Conservation (phyloP, 2,888 invertebrate species). For the Hyposoter dolosus region DNA sequence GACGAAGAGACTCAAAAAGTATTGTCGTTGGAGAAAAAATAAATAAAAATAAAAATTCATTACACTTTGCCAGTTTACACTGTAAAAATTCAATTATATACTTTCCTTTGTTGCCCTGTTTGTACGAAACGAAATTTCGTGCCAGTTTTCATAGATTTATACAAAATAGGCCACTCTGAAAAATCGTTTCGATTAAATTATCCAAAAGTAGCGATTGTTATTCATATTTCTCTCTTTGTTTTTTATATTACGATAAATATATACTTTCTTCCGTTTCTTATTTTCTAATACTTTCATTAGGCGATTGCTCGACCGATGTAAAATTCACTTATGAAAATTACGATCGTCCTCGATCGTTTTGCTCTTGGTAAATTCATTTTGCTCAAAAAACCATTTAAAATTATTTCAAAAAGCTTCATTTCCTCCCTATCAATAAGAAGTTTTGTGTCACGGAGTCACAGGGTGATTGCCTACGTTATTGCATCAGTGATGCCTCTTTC, state of each 20-base stretch:
- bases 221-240: slow-evolving; percentile 24
- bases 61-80: background rate
- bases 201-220: slow-evolving; percentile 48
- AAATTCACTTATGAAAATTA: slow-evolving; percentile 48
- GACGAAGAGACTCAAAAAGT: slow-evolving; percentile 51
- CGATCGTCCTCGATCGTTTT: background rate
- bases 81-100: slow-evolving; percentile 17
- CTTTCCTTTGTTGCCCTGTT: slow-evolving; percentile 27
- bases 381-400: background rate
- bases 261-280: slow-evolving; percentile 68
- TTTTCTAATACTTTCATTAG: slow-evolving; percentile 65
- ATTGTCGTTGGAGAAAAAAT: slow-evolving; percentile 49
- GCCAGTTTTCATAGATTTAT: slow-evolving; percentile 62
- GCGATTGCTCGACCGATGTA: slow-evolving; percentile 65
- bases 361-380: background rate
- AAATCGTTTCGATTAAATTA: slow-evolving; percentile 48
- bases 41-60: slow-evolving; percentile 4
- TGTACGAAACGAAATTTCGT: slow-evolving; percentile 50
- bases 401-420: slow-evolving; percentile 9
- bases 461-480: slow-evolving; percentile 60
- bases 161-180: slow-evolving; percentile 66
- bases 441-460: slow-evolving; percentile 63
- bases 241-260: slow-evolving; percentile 58
- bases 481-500: slow-evolving; percentile 17
- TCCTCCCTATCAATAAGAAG: background rate